Evolutionary conservation across 2,888 invertebrate genomes (phyloP).

Genomic region (Pyrochroa serraticornis): DNA sequence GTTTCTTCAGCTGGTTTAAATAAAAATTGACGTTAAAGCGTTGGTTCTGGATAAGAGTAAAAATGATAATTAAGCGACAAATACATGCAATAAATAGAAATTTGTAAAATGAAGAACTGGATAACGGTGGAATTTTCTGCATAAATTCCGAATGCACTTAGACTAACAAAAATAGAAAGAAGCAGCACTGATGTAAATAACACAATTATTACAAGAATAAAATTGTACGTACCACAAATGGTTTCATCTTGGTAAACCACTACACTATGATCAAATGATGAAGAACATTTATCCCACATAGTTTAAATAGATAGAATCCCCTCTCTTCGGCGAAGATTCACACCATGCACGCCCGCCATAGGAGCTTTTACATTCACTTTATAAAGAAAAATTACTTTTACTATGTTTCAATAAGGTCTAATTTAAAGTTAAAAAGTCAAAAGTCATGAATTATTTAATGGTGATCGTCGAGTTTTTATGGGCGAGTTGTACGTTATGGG

Average conservation of each 20-base stretch:
- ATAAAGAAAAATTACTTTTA: conserved; percentile 47
- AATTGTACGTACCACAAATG: conserved; percentile 52
- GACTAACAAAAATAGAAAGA: neutral
- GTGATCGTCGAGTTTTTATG: neutral
- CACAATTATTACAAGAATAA: conserved; percentile 20
- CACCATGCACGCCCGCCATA: conserved; percentile 31
- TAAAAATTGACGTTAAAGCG: no score
- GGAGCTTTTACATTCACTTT: conserved; percentile 43
- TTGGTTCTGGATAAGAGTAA: no score
- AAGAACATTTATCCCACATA: conserved; percentile 35
- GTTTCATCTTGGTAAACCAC: conserved; percentile 53
- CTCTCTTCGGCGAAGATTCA: conserved; percentile 43
- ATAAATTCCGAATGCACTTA: no score
- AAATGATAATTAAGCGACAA: no score
- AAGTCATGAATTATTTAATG: conserved; percentile 22
- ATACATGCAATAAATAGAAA: no score
- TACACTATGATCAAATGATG: conserved; percentile 52
- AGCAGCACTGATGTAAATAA: neutral
- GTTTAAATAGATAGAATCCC: conserved; percentile 43
- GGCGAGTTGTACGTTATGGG: neutral
- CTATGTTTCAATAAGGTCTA: conserved; percentile 41
- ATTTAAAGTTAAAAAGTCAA: conserved; percentile 31
- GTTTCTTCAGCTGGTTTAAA: no score
- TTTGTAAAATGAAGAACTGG: no score
- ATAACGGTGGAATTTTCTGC: no score